Evolutionary conservation across 2,888 invertebrate species (phyloP).

Genomic region (Phania funesta): DNA sequence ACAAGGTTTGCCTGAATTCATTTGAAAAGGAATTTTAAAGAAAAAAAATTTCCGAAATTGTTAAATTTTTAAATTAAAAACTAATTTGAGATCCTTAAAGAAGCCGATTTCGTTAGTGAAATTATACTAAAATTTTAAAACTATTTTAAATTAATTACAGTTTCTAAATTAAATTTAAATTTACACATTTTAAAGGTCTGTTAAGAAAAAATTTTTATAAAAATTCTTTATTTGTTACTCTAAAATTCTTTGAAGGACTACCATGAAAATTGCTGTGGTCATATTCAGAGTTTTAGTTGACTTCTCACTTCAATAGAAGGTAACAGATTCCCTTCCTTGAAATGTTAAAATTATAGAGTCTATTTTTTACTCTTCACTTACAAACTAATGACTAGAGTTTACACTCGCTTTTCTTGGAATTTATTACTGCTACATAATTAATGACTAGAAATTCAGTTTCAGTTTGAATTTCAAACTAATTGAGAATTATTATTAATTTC

Average conservation of each 20-base stretch:
- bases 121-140: neutral
- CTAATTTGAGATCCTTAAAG: conserved; percentile 21
- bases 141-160: neutral
- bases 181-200: too few relatives aligned
- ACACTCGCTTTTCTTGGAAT: conserved; percentile 73
- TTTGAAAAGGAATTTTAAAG: conserved; percentile 46
- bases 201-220: too few relatives aligned
- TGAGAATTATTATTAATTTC: neutral
- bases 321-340: too few relatives aligned
- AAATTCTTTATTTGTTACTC: too few relatives aligned
- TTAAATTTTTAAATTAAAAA: neutral
- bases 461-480: neutral
- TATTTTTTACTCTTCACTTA: neutral
- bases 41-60: neutral
- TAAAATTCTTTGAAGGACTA: too few relatives aligned
- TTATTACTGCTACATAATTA: neutral
- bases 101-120: conserved; percentile 18
- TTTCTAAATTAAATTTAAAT: neutral
- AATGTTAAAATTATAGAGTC: neutral
- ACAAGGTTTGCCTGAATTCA: conserved; percentile 77
- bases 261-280: too few relatives aligned
- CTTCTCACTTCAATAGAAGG: too few relatives aligned
- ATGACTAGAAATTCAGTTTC: neutral
- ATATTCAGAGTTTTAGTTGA: too few relatives aligned
- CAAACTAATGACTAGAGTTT: conserved; percentile 76